phyloP scores from a whole-genome alignment of 2,888 invertebrate species.

The Eilema sororculum region DNA sequence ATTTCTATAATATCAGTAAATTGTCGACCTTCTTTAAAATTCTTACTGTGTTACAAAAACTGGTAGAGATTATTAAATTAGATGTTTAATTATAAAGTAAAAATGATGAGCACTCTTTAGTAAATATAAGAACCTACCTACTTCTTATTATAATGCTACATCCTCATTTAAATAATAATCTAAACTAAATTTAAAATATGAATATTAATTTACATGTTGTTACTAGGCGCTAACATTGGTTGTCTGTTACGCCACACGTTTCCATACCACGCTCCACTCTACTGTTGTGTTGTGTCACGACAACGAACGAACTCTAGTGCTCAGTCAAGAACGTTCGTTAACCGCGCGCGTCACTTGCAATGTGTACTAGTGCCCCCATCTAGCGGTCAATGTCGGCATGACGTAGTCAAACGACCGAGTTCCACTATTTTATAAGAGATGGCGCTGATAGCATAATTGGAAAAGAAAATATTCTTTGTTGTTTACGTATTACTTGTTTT shows the following conservation, averaged over 20 bases:
- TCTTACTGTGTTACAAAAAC: background rate
- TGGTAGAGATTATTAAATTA: background rate
- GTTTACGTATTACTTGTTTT: background rate
- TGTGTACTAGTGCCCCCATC: conserved; percentile 80
- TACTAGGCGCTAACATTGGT: conserved; percentile 30
- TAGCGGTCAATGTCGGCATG: conserved; percentile 86
- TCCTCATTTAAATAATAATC: conserved; percentile 6
- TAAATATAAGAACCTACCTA: background rate
- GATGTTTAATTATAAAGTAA: conserved; percentile 1
- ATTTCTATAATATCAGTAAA: background rate
- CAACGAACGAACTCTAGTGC: conserved; percentile 79
- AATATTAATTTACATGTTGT: conserved; percentile 31
- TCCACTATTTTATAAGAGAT: conserved; percentile 65
- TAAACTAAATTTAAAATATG: conserved; percentile 5
- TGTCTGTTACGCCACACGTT: conserved; percentile 52
- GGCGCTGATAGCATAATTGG: conserved; percentile 65
- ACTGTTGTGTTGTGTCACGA: conserved; percentile 65
- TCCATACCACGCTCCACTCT: conserved; percentile 54
- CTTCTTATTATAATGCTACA: background rate
- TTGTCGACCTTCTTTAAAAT: background rate
- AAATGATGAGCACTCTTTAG: background rate
- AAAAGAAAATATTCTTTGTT: conserved; percentile 7
- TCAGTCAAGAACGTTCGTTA: conserved; percentile 87
- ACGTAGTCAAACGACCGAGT: conserved; percentile 64
- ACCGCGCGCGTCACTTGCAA: conserved; percentile 77